phyloP scores from a whole-genome alignment of 2,113 vertebrate species.

The Oenanthe oenanthe region DNA sequence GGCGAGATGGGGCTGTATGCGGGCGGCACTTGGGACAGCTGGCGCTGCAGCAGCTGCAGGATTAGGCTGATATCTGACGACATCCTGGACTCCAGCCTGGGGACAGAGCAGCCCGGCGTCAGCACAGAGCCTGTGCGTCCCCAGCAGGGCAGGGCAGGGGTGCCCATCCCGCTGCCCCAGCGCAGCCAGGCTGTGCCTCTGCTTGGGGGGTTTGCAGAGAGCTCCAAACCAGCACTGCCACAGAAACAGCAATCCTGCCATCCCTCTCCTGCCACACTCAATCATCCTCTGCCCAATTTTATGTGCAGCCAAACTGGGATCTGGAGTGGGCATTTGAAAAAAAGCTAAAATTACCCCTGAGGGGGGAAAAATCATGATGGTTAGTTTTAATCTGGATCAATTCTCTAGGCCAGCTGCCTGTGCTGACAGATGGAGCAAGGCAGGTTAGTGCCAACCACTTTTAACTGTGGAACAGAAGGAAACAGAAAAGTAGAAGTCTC shows the following conservation, averaged over 20 bases:
- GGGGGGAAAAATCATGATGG: neutral
- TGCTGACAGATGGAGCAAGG: conserved; percentile 5
- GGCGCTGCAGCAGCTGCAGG: conserved; percentile 92
- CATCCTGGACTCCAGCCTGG: conserved; percentile 92
- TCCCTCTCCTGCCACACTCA: neutral
- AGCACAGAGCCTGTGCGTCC: neutral
- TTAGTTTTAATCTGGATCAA: conserved; percentile 50
- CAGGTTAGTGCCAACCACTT: conserved; percentile 11
- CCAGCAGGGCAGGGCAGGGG: neutral
- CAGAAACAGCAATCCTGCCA: neutral
- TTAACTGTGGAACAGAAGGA: neutral
- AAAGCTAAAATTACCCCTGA: conserved; percentile 3
- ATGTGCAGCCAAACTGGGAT: neutral
- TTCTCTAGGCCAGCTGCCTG: conserved; percentile 37
- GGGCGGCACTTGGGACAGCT: conserved; percentile 84
- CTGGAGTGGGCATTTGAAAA: neutral
- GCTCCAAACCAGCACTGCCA: neutral
- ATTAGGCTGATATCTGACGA: conserved; percentile 90
- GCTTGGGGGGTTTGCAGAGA: neutral
- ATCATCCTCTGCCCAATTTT: neutral
- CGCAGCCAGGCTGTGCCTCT: neutral
- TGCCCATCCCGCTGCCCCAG: neutral
- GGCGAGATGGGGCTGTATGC: conserved; percentile 85
- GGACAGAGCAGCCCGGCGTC: neutral
- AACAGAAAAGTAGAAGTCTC: neutral